Evolutionary conservation across 2,113 vertebrate genomes (phyloP).

Genomic region (Podocnemis expansa): DNA sequence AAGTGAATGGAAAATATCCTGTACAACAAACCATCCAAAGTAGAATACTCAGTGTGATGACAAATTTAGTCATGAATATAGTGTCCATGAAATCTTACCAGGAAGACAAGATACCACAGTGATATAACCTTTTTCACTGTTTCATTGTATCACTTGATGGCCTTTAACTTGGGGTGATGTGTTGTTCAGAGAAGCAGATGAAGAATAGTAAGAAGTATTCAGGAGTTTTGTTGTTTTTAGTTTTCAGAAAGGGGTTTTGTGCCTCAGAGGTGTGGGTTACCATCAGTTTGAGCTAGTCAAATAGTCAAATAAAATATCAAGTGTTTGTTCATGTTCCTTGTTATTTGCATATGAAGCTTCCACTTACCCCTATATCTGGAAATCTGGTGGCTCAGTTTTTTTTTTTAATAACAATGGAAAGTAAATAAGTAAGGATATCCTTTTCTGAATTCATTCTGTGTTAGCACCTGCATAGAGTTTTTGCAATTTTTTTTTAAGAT

Average conservation of each 20-base stretch:
- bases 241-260: conserved; percentile 14
- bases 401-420: neutral
- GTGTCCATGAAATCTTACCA: neutral
- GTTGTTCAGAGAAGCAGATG: neutral
- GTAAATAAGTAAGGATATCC: neutral
- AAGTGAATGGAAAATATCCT: neutral
- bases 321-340: neutral
- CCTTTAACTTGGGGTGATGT: conserved; percentile 6
- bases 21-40: neutral
- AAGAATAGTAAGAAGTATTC: neutral
- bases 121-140: neutral
- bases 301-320: conserved; percentile 23
- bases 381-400: neutral
- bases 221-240: neutral
- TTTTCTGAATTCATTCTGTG: neutral
- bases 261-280: neutral
- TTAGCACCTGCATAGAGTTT: neutral
- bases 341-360: neutral
- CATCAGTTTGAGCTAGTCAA: conserved; percentile 9
- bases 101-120: neutral
- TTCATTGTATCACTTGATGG: neutral
- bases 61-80: neutral
- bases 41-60: neutral
- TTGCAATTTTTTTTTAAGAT: neutral
- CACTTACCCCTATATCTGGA: neutral